Conservation (phyloP, 2,797 vertebrate species). For the Anas flavirostris region DNA sequence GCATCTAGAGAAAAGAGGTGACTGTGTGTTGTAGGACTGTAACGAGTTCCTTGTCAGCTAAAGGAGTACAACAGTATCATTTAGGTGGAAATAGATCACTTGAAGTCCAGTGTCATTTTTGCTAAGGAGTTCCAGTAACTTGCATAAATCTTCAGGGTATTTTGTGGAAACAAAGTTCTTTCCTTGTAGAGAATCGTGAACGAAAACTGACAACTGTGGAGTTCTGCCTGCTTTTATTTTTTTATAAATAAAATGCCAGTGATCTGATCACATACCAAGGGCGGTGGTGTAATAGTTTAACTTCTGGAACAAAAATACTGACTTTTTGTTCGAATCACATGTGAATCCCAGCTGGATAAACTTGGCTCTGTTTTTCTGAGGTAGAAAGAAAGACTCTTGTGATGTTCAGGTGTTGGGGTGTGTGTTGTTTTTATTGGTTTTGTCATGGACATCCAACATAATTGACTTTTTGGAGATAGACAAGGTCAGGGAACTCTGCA, state of each 20-base stretch:
- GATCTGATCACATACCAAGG: not conserved
- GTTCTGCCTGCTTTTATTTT: not conserved
- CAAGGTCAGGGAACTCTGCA: not conserved
- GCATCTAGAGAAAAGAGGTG: too few species aligned
- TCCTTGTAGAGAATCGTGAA: not conserved
- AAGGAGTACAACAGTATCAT: not conserved
- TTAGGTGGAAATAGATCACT: not conserved
- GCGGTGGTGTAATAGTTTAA: not conserved
- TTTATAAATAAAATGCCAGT: not conserved
- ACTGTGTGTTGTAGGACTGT: not conserved
- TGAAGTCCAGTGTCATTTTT: not conserved
- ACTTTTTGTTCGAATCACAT: not conserved
- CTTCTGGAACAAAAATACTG: not conserved
- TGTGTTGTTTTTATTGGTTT: not conserved
- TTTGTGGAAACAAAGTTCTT: not conserved
- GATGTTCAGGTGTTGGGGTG: not conserved
- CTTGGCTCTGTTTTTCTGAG: not conserved
- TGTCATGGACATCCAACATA: not conserved
- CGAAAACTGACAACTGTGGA: not conserved
- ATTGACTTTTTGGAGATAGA: not conserved
- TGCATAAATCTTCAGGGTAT: not conserved
- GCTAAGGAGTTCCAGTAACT: not conserved
- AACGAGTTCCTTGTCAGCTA: not conserved
- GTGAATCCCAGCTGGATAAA: not conserved
- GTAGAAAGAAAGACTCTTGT: not conserved